Base-by-base conservation (phyloP, 37 sponge, comb jelly and placozoan genomes). In the Dysidea cf. avara region DNA sequence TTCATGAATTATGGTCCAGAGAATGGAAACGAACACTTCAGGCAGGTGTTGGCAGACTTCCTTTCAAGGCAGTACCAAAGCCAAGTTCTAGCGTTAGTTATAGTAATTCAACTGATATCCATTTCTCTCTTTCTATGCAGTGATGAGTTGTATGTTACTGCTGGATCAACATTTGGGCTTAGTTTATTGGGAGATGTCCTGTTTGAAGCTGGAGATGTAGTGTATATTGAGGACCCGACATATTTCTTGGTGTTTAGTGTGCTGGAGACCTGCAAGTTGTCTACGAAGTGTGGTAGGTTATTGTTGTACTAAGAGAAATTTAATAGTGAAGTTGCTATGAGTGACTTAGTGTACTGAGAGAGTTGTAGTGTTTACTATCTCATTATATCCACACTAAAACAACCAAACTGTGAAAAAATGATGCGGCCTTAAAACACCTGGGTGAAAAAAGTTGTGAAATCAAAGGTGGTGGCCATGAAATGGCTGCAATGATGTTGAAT, bases 1-100 rank as follows among this genome's bases (percentile, higher is more conserved):
- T n/a, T n/a, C n/a, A n/a, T n/a, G n/a, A n/a, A n/a, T n/a, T 93
- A 93, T 61, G 94, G 94, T 3, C 82, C 86, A 12, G 66, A 57
- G n/a, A n/a, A 52, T 25, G 94, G 94, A 13, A 72, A 69, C 39
- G 25, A 39, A 0, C 2, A 34, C 4, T 93, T 67, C 39, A 55
- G 75, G 53, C 22, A 70, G 36, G 60, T 67, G 13, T 39, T 93
- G 37, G 90, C 94, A 18, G 76, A 81, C 22, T 85, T 88, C 34
- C 70, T 93, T 39, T 75, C 75, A 21, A 64, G 69, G 21, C 69
- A 86, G 32, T 91, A 91, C 53, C 24, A 57, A 38, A 56, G 63
- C 18, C 75, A 79, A 54, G 92, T 91, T 0, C 54, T 70, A 32
- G 48, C 32, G 92, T 91, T 26, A 74, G 84, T 56, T 11, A 11